phyloP scores from a whole-genome alignment of 1,140 invertebrate species.

The Drosophila kohkoa region DNA sequence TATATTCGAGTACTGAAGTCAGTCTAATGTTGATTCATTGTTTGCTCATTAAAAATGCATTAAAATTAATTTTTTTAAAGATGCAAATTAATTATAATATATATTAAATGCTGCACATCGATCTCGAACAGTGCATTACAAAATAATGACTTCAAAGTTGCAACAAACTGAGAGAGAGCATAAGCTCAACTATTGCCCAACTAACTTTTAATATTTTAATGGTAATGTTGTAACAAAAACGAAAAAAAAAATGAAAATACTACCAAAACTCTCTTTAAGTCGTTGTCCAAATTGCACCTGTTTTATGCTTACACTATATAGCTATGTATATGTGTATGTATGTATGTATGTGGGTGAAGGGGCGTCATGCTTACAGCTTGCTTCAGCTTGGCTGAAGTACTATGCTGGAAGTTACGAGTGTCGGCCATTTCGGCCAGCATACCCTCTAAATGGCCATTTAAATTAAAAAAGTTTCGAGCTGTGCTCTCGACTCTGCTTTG shows the following conservation, averaged over 20 bases:
- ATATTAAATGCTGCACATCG: too few species aligned
- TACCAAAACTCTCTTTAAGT: neutral
- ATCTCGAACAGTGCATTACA: too few species aligned
- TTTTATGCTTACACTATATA: neutral
- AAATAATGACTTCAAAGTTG: neutral
- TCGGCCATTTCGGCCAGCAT: conserved; percentile 49
- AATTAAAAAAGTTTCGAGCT: conserved; percentile 72
- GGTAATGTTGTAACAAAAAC: neutral
- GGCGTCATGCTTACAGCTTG: conserved; percentile 6
- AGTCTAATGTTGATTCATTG: too few species aligned
- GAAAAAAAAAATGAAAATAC: neutral
- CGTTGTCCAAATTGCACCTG: conserved; percentile 2
- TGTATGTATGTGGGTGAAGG: neutral
- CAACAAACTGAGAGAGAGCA: neutral
- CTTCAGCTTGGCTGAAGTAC: neutral
- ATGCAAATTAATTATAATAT: too few species aligned
- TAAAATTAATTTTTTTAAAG: too few species aligned
- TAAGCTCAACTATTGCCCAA: too few species aligned
- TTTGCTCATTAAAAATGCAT: too few species aligned
- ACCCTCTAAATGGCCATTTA: conserved; percentile 73
- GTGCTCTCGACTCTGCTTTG: conserved; percentile 26
- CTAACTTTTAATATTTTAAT: neutral
- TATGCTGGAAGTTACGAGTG: conserved; percentile 16
- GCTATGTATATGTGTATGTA: too few species aligned
- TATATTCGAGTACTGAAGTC: too few species aligned